Base-by-base conservation (phyloP, 53 echinoderm and acorn worm genomes). In the Holothuria leucospilota region DNA sequence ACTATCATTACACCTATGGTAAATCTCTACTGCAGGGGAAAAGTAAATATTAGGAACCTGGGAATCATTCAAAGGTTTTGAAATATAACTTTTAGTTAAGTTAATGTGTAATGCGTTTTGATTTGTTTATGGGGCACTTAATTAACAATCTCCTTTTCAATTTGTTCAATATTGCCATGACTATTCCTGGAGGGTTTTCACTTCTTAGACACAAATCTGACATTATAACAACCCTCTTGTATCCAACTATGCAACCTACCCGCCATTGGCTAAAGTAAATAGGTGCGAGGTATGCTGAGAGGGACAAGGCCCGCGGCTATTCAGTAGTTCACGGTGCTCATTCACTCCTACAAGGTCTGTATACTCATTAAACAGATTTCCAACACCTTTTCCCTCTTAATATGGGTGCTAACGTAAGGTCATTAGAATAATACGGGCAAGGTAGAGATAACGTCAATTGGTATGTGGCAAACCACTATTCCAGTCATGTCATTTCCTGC, bases 71-170 rank as follows among this genome's bases (percentile, higher is more conserved):
- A 18, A 15, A 56, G 4, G 56, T 56, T 56, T 15, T 56, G 56
- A 56, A 16, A 16, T 56, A 5, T 15, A 56, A 56, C 56, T 56
- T 56, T 15, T 16, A 56, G 56, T 16, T 16, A 56, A 16, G 56
- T 56, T 16, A 56, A 16, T 18, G 1, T 56, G 15, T 42, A 72
- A 75, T 75, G 52, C 52, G 75, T 75, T 75, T 25, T 52, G 52
- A 51, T 13, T 52, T 75, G 75, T 75, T 75, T 75, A 52, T 10
- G 18, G 52, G 52, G 49, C 75, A 52, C 75, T 75, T 75, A 75
- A 75, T 75, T 49, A 75, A 24, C 75, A 75, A 75, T 75, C 75
- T 75, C 75, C 51, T 75, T 46, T 75, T 52, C 34, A 75, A 75
- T 51, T 49, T 12, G n/a, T 51, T 75, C 10, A 40, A 75, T 51